These are phyloP conservation scores for Penaeus chinensis DNA, from an alignment of 1,140 invertebrate species.

Conservation along the genomic window DNA sequence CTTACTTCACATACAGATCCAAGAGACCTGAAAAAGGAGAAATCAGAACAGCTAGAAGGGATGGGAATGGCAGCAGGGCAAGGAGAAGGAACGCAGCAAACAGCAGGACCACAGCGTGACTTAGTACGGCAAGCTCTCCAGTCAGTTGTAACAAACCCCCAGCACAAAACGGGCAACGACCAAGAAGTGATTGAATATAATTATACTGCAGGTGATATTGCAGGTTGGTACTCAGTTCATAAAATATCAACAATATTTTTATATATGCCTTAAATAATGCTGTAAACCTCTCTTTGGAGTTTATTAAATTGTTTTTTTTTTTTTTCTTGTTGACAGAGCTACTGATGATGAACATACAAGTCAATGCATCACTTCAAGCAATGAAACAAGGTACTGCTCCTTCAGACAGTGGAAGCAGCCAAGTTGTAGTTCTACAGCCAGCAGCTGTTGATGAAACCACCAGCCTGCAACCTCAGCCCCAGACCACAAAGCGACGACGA, in stretches of 20 bases:
- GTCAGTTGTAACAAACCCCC: constrained; percentile 54
- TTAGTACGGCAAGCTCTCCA: constrained; percentile 52
- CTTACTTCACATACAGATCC: constrained; percentile 22
- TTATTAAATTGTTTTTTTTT: neutral
- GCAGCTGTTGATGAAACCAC: constrained; percentile 48
- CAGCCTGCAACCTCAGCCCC: neutral
- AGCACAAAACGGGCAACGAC: constrained; percentile 58
- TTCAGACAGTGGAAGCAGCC: constrained; percentile 20
- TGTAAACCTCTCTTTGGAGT: neutral
- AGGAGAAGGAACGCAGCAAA: constrained; percentile 31
- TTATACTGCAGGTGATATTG: constrained; percentile 58
- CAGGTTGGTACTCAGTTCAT: constrained; percentile 25
- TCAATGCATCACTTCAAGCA: constrained; percentile 53
- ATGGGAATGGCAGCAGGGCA: constrained; percentile 29
- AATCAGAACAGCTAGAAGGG: constrained; percentile 34
- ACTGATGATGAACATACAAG: constrained; percentile 60
- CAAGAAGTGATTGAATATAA: constrained; percentile 61
- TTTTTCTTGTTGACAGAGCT: constrained; percentile 31
- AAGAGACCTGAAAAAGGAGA: constrained; percentile 46
- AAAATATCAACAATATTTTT: no score
- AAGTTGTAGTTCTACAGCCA: constrained; percentile 52
- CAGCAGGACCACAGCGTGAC: constrained; percentile 45
- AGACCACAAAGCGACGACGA: constrained; percentile 44
- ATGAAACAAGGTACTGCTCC: constrained; percentile 44
- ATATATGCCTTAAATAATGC: no score